A percentile compares a stretch with the other conserved stretches of the same genome.
phyloP scores from a whole-genome alignment of 2,113 vertebrate species.

The Oncorhynchus gorbuscha region DNA sequence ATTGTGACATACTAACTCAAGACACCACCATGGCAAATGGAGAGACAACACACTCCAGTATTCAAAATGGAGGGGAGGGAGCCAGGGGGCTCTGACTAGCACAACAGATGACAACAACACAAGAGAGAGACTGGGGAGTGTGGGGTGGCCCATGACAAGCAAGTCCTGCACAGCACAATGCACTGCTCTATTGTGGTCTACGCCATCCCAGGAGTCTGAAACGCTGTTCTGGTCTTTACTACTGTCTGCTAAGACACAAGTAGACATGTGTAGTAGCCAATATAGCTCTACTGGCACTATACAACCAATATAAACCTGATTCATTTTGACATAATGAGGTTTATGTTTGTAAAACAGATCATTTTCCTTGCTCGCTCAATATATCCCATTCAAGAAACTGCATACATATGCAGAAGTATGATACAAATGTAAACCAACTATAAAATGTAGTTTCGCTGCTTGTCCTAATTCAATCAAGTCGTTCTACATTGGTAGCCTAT shows the following conservation, averaged over 20 bases:
- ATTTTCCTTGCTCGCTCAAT: constrained; percentile 10
- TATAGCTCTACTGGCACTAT: constrained; percentile 24
- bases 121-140: constrained; percentile 24
- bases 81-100: constrained; percentile 23
- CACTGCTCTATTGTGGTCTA: constrained; percentile 23
- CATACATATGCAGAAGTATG: not conserved
- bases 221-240: constrained; percentile 5
- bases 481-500: not conserved
- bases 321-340: constrained; percentile 26
- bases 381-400: not conserved
- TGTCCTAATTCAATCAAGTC: not conserved
- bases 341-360: constrained; percentile 23
- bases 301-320: constrained; percentile 1
- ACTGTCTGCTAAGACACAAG: constrained; percentile 22
- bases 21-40: constrained; percentile 29
- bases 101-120: constrained; percentile 38
- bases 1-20: constrained; percentile 17
- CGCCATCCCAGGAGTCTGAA: constrained; percentile 21
- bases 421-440: constrained; percentile 5
- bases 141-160: constrained; percentile 29
- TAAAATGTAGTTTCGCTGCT: constrained; percentile 1
- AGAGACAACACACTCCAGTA: constrained; percentile 32
- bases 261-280: not conserved
- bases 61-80: constrained; percentile 35
- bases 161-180: constrained; percentile 11